Evolutionary conservation across 2,113 vertebrate genomes (phyloP).

Genomic region (Myotis brandtii): DNA sequence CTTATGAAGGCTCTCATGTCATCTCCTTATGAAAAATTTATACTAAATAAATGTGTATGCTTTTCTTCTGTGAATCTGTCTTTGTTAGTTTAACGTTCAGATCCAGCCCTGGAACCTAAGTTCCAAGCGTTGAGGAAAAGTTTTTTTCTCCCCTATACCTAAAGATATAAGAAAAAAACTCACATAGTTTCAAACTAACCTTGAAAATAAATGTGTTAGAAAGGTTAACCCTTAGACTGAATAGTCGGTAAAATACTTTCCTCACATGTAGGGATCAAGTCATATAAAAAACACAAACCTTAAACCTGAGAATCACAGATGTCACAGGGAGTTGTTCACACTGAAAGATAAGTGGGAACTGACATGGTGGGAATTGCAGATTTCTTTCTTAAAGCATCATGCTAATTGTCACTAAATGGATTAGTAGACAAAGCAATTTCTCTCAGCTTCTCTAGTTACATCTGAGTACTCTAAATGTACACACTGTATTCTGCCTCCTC

Average conservation of each 20-base stretch:
- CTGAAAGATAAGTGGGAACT: not conserved
- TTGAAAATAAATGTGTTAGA: conserved; percentile 1
- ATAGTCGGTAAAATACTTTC: not conserved
- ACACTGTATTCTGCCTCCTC: not conserved
- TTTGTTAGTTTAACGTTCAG: not conserved
- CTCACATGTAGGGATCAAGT: not conserved
- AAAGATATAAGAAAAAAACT: conserved; percentile 5
- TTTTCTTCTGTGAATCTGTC: not conserved
- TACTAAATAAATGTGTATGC: not conserved
- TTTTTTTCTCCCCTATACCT: not conserved
- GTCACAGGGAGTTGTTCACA: not conserved
- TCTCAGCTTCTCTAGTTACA: not conserved
- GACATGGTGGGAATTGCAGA: not conserved
- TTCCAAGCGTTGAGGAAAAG: not conserved
- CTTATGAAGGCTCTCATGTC: not conserved
- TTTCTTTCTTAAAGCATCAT: not conserved
- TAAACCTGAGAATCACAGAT: not conserved
- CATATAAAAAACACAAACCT: not conserved
- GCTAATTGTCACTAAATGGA: not conserved
- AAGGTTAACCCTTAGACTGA: not conserved
- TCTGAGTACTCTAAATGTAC: not conserved
- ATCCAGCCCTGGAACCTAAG: not conserved
- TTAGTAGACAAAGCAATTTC: not conserved
- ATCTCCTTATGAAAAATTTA: not conserved
- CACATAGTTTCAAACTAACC: not conserved